Evolutionary conservation across 2,113 vertebrate species (phyloP).

Genomic region (Madoqua kirkii): DNA sequence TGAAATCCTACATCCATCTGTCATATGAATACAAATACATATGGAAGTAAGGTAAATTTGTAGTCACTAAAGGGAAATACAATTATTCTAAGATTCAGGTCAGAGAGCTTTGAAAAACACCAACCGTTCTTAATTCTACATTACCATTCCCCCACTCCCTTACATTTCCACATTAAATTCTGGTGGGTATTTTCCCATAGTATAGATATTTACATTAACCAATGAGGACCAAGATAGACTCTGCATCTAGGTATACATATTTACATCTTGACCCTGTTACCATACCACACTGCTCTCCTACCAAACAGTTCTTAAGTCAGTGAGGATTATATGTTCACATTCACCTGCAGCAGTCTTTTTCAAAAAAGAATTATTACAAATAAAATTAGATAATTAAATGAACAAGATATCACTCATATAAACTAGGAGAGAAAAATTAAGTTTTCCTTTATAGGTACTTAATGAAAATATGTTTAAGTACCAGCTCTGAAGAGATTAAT

Average conservation of each 20-base stretch:
- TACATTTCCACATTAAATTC: neutral
- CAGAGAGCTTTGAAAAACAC: constrained; percentile 24
- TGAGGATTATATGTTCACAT: neutral
- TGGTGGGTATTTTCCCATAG: neutral
- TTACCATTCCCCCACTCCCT: neutral
- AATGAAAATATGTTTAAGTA: neutral
- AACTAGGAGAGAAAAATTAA: neutral
- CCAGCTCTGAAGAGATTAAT: neutral
- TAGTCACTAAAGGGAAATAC: neutral
- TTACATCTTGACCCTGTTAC: neutral
- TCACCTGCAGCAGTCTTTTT: neutral
- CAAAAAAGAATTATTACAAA: neutral
- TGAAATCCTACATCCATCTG: neutral
- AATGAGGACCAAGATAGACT: neutral
- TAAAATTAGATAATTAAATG: neutral
- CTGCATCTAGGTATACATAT: neutral
- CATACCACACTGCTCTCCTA: neutral
- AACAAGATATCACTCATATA: neutral
- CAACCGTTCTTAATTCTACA: neutral
- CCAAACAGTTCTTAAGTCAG: neutral
- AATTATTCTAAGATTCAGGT: neutral
- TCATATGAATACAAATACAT: neutral
- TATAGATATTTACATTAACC: neutral
- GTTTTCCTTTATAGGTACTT: neutral
- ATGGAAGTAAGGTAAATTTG: neutral